Base-by-base conservation (phyloP, 2,113 vertebrate species). In the Fulmarus glacialis region DNA sequence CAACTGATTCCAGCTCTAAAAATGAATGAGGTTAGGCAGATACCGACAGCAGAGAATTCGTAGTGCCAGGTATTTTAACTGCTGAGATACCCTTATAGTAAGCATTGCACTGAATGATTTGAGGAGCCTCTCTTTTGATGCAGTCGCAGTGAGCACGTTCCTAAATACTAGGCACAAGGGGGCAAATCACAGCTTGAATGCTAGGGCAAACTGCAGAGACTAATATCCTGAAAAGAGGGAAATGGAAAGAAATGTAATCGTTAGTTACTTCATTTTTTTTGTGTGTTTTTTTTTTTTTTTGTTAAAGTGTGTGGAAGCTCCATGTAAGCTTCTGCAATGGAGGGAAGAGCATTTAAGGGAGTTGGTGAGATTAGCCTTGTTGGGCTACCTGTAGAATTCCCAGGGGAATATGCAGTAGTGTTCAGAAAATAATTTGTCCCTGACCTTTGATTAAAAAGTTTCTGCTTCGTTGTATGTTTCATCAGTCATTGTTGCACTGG, bases 1-100 rank as follows among this genome's bases (percentile, higher is more conserved):
- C 82, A 95, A 91, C 89, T 89, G 89, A 96, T 87, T 81, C 59
- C 84, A 94, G 77, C 89, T 96, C 83, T 91, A 82, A 91, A 93
- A 96, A 72, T 85, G 87, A 79, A 71, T 48, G 56, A 87, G 52
- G 34, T 59, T 67, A 72, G 89, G 77, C 89, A 94, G 64, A 87
- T 48, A 34, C 16, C 2, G 6, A 43, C 47, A 93, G 55, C 55
- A 79, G 87, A 78, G 52, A 34, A 55, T 89, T 50, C 1, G 1
- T 62, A 63, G 40, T 30, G 52, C 81, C 87, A 95, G 73, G 70
- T 89, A 82, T 91, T 96, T 83, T 63, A 71, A 55, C 73, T 91
- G 68, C 56, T 71, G 64, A 95, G 72, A 16, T 67, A 30, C 68
- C 14, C 50, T 62, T 73, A 14, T 3, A 34, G 22, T 34, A n/a